Evolutionary conservation across 2,113 vertebrate species (phyloP).

Genomic region (Serilophus lunatus): DNA sequence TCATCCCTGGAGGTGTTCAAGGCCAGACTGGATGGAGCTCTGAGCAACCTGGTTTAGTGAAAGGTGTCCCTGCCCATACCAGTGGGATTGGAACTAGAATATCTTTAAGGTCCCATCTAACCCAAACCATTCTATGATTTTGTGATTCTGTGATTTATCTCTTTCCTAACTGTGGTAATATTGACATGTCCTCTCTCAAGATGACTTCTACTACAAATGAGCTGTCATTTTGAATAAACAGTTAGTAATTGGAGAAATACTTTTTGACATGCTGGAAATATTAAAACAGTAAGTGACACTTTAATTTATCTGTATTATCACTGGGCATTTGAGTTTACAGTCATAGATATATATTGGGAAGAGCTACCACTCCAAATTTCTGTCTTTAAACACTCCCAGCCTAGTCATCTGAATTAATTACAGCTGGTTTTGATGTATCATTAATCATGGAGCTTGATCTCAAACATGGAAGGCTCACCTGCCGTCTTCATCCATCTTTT

Average conservation of each 20-base stretch:
- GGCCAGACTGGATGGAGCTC: background rate
- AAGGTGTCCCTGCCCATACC: too few relatives aligned
- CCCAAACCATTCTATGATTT: background rate
- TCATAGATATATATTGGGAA: background rate
- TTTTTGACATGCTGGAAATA: background rate
- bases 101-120: background rate
- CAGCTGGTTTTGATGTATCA: background rate
- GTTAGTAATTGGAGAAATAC: background rate
- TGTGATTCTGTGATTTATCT: background rate
- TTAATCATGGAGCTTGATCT: background rate
- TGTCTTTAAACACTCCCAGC: background rate
- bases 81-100: background rate
- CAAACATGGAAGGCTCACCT: background rate
- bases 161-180: background rate
- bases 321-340: background rate
- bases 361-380: background rate
- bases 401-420: background rate
- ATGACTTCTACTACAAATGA: background rate
- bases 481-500: background rate
- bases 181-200: background rate
- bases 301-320: background rate
- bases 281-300: background rate
- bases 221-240: background rate
- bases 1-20: background rate
- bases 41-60: background rate